phyloP scores from a whole-genome alignment of 2,888 invertebrate species.

The Elysia crispata region DNA sequence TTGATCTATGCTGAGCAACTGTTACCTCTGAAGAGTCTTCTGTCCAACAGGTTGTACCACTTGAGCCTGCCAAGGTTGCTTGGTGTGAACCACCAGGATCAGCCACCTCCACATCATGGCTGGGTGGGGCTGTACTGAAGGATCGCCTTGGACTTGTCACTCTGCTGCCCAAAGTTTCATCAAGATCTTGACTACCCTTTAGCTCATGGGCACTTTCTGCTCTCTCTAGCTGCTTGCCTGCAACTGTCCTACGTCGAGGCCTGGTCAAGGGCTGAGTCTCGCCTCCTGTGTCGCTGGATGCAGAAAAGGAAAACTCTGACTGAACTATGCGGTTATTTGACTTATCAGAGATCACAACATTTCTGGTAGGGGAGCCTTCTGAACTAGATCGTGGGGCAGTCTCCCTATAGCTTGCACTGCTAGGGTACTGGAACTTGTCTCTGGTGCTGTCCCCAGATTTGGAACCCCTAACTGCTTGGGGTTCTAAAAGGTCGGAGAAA shows the following conservation, averaged over 20 bases:
- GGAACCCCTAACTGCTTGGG: background rate
- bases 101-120: background rate
- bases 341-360: background rate
- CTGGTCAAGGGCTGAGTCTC: background rate
- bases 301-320: background rate
- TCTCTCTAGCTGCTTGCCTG: background rate
- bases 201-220: too few species aligned
- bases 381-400: background rate
- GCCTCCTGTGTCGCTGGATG: background rate
- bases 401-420: too few species aligned
- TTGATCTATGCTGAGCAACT: constrained; percentile 1
- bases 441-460: background rate
- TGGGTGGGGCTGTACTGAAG: background rate
- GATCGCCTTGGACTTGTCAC: background rate
- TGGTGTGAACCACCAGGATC: background rate
- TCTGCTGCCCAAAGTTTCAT: background rate
- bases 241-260: background rate
- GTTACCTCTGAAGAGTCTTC: constrained; percentile 17
- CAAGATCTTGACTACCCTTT: background rate
- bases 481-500: constrained; percentile 11
- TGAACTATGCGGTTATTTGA: constrained; percentile 3
- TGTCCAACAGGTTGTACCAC: constrained; percentile 30
- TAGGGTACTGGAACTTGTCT: too few species aligned
- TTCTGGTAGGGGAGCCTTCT: background rate
- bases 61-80: background rate